Evolutionary conservation across 2,797 vertebrate genomes (phyloP), one percentile per base, ranked within the genome.

Genomic region (Eremophila alpestris): DNA sequence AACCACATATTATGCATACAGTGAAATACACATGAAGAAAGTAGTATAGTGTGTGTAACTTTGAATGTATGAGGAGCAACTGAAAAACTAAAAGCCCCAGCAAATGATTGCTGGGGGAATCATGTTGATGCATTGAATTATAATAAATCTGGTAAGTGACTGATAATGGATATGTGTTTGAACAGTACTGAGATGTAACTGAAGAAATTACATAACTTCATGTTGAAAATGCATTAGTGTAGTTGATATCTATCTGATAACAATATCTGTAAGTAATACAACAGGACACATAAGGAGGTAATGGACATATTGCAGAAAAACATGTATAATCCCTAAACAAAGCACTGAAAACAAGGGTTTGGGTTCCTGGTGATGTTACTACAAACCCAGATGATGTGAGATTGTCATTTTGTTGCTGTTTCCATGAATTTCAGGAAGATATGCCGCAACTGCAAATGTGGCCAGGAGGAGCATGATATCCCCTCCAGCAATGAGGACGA

Each of bases 371-470:
- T 67, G 43, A 2, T 63, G 16, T 75, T 71, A 7, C 22, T 52
- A 5, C 3, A 5, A 9, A 3, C 24, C 16, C 24, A 65, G 32
- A 51, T 71, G 22, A 7, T 5, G 14, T 40, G 62, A 67, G 34
- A 13, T 83, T 20, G 7, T 87, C 69, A 94, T 40, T 77, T 67
- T 59, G 27, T 60, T 65, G 58, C 16, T 49, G 18, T 89, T 74
- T 70, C 49, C 46, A 3, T 62, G 65, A 76, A 93, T 97, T 94
- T 92, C 73, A 99, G 99, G 95, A 99, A 99, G 97, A 99, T 99
- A 97, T 99, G 99, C 81, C 97, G 99, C 52, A 99, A 99, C 96
- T 99, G 99, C 95, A 99, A 99, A 92, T 99, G 99, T 76, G 99
- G 99, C 32, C 98, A 99, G 67, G 97, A 99, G 52, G 99, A 99